Conservation (phyloP, 2,888 invertebrate genomes). For the Acanthosepion pharaonis region DNA sequence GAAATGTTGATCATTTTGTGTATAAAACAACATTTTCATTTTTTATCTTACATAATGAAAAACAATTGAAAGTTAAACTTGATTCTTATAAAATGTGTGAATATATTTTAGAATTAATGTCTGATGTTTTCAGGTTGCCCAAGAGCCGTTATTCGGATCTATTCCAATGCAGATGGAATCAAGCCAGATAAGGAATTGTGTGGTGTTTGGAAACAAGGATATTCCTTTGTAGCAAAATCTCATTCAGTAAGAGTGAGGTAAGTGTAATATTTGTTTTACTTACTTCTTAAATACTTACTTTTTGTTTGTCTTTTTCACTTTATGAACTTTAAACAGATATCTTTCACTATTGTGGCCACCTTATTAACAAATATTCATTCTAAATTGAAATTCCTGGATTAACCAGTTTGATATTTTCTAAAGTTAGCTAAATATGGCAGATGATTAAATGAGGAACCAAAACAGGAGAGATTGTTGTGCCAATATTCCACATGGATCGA, state of each 20-base stretch:
- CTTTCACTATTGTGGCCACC: background rate
- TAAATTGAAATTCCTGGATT: background rate
- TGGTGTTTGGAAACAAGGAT: conserved; percentile 54
- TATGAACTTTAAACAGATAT: background rate
- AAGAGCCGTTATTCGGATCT: conserved; percentile 68
- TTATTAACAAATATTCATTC: background rate
- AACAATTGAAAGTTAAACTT: no score
- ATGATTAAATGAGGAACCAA: background rate
- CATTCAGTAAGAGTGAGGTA: conserved; percentile 43
- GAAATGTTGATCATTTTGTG: no score
- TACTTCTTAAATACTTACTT: no score
- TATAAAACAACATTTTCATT: no score
- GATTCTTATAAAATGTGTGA: no score
- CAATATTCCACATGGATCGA: no score
- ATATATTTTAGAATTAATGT: no score
- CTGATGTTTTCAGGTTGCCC: conserved; percentile 61
- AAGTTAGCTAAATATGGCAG: background rate
- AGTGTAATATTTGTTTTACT: background rate
- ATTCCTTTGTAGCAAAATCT: conserved; percentile 39
- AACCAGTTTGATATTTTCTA: background rate
- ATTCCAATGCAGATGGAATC: conserved; percentile 54
- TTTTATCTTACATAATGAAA: no score
- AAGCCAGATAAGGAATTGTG: conserved; percentile 64
- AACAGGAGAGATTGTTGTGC: background rate
- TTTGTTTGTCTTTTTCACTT: no score